Conservation (phyloP, 2,797 vertebrate genomes). For the Phalanger gymnotis region DNA sequence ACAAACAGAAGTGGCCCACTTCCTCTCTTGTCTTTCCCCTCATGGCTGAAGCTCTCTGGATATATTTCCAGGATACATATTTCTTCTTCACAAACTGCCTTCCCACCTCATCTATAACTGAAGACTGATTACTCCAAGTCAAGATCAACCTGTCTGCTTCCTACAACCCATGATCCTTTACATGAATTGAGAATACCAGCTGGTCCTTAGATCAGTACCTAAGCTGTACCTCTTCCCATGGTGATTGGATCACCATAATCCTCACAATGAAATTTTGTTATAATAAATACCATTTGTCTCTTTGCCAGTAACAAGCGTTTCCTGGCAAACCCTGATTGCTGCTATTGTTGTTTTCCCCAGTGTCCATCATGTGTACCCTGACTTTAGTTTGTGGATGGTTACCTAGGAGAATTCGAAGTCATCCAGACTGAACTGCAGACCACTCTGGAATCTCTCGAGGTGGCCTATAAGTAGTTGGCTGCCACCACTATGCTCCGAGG, state of each 20-base stretch:
- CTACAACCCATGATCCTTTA: background rate
- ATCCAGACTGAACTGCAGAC: background rate
- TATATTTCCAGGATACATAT: background rate
- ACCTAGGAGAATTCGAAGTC: background rate
- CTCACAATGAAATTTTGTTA: background rate
- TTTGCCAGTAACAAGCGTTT: background rate
- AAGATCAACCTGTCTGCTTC: background rate
- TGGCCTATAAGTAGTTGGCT: background rate
- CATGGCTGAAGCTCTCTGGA: background rate
- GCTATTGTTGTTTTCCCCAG: background rate
- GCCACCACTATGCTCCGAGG: background rate
- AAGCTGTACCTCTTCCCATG: background rate
- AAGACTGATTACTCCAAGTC: background rate
- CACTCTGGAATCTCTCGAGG: background rate
- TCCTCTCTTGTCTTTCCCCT: background rate
- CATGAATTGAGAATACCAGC: background rate
- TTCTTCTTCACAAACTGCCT: background rate
- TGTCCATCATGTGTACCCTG: background rate
- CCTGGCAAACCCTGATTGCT: background rate
- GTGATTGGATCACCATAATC: background rate
- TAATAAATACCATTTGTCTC: background rate
- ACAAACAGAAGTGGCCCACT: background rate
- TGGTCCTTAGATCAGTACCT: background rate
- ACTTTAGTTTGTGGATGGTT: background rate
- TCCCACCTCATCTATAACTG: background rate